A percentile compares a stretch with the other conserved stretches of the same genome.
phyloP scores from a whole-genome alignment of 2,888 invertebrate genomes.

The Crioceris asparagi region DNA sequence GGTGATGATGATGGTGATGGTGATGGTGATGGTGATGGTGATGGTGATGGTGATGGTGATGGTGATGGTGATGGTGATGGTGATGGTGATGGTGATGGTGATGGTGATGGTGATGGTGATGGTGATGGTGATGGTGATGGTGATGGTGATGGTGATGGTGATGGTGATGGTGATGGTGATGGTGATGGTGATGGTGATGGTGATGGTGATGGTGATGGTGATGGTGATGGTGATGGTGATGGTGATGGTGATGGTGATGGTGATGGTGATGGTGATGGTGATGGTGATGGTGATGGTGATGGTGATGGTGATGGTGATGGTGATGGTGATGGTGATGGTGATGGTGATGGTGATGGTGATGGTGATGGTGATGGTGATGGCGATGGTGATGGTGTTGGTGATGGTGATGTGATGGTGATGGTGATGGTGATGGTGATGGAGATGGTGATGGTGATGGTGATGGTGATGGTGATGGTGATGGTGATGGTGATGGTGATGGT shows the following conservation, averaged over 20 bases:
- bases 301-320: slow-evolving; percentile 1
- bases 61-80: slow-evolving; percentile 1
- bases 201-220: slow-evolving; percentile 1
- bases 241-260: slow-evolving; percentile 1
- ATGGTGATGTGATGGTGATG: no score
- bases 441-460: slow-evolving; percentile 1
- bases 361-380: not conserved
- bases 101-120: slow-evolving; percentile 1
- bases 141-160: slow-evolving; percentile 1
- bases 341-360: slow-evolving; percentile 1
- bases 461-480: not conserved
- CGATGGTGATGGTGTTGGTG: slow-evolving; percentile 1
- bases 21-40: slow-evolving; percentile 1
- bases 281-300: slow-evolving; percentile 1
- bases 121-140: slow-evolving; percentile 1
- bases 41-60: slow-evolving; percentile 1
- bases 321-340: slow-evolving; percentile 1
- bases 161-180: slow-evolving; percentile 1
- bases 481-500: not conserved
- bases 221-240: slow-evolving; percentile 1
- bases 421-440: not conserved
- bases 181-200: slow-evolving; percentile 1
- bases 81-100: slow-evolving; percentile 1
- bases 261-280: slow-evolving; percentile 1
- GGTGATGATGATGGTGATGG: slow-evolving; percentile 1